Percentiles rank a stretch among this genome's conserved stretches.
phyloP scores from a whole-genome alignment of 2,797 vertebrate genomes.

The Cossypha dichroa region DNA sequence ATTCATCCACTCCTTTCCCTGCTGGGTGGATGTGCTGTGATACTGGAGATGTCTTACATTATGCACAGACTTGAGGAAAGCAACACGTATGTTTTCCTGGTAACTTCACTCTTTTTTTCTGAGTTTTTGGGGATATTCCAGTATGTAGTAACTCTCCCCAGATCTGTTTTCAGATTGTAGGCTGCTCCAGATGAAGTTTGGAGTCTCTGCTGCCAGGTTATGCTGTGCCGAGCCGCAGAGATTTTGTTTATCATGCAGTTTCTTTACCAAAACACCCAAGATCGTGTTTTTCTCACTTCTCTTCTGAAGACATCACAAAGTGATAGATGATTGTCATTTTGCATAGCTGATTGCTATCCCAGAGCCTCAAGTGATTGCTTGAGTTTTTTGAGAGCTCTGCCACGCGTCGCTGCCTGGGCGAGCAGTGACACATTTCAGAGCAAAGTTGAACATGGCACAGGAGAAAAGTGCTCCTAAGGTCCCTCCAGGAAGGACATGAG shows the following conservation, averaged over 20 bases:
- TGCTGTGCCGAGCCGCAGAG: neutral
- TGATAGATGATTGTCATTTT: constrained; percentile 3
- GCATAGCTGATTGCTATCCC: neutral
- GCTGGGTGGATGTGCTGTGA: neutral
- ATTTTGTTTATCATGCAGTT: neutral
- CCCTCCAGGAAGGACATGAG: neutral
- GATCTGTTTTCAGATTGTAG: neutral
- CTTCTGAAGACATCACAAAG: neutral
- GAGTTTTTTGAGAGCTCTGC: neutral
- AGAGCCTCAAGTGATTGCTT: neutral
- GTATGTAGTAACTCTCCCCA: neutral
- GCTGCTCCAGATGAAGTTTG: constrained; percentile 8
- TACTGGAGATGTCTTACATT: neutral
- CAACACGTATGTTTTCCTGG: neutral
- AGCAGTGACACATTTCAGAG: neutral
- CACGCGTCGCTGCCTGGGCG: fast-evolving
- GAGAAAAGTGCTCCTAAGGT: neutral
- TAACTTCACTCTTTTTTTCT: neutral
- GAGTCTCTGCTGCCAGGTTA: neutral
- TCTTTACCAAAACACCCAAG: neutral
- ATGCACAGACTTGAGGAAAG: neutral
- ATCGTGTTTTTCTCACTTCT: neutral
- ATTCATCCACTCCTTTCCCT: neutral
- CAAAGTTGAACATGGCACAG: neutral
- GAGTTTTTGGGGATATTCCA: neutral